Conservation (phyloP, 2,113 vertebrate species). For the Psettodes erumei region DNA sequence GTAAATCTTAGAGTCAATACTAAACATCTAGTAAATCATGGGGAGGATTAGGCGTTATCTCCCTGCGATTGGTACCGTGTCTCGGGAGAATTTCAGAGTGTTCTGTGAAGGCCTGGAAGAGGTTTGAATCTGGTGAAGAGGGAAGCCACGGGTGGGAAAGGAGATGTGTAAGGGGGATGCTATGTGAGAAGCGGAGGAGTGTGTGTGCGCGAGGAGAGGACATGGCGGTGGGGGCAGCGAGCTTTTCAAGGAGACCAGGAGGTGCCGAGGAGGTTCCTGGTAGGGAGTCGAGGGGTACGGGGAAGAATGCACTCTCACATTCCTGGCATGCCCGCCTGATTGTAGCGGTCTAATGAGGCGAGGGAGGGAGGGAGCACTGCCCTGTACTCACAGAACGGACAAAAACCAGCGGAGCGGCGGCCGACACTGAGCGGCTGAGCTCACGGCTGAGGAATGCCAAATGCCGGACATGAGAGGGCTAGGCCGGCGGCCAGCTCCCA, state of each 20-base stretch:
- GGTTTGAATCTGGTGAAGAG: slow-evolving; percentile 2
- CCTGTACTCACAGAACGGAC: slow-evolving; percentile 19
- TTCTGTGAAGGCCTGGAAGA: not conserved
- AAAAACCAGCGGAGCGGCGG: slow-evolving; percentile 39
- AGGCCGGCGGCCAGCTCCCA: slow-evolving; percentile 37
- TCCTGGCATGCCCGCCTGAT: slow-evolving; percentile 69
- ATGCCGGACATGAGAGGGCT: slow-evolving; percentile 52
- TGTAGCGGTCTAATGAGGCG: slow-evolving; percentile 73
- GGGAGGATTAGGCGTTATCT: slow-evolving; percentile 55
- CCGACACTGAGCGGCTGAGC: slow-evolving; percentile 49
- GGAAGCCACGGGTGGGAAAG: not conserved
- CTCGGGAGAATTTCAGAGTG: slow-evolving; percentile 36
- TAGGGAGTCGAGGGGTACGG: slow-evolving; percentile 18
- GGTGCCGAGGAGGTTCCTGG: slow-evolving; percentile 55
- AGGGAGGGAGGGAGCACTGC: slow-evolving; percentile 29
- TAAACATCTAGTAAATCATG: slow-evolving; percentile 23
- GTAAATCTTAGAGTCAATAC: slow-evolving; percentile 37
- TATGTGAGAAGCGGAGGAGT: slow-evolving; percentile 39
- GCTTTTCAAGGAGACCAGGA: slow-evolving; percentile 50
- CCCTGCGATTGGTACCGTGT: slow-evolving; percentile 55
- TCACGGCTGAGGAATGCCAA: slow-evolving; percentile 71
- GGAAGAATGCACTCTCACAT: slow-evolving; percentile 66
- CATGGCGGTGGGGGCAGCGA: not conserved
- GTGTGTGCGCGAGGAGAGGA: not conserved
- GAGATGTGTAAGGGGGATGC: slow-evolving; percentile 3